These are phyloP conservation scores for Mionectes olivaceus DNA, from an alignment of 2,797 vertebrate genomes.

Conservation along the genomic window DNA sequence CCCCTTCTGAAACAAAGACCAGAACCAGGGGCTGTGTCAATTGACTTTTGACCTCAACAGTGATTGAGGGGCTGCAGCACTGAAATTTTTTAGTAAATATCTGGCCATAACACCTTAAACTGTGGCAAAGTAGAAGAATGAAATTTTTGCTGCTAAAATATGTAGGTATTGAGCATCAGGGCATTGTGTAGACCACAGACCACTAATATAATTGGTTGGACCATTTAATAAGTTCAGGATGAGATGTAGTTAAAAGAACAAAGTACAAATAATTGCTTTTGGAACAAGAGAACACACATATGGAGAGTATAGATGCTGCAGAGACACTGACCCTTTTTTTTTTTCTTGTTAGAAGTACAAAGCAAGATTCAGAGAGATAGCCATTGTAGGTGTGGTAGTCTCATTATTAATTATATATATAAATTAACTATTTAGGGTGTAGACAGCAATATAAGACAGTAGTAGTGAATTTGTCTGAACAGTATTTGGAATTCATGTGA, in stretches of 20 bases:
- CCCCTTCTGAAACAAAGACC: neutral
- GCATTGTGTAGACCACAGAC: neutral
- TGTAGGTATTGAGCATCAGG: neutral
- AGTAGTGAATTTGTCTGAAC: neutral
- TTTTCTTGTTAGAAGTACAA: neutral
- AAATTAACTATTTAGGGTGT: neutral
- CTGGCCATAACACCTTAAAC: neutral
- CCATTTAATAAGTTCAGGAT: neutral
- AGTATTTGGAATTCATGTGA: neutral
- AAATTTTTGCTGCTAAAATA: neutral
- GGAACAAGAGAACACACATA: neutral
- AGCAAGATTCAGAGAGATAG: neutral
- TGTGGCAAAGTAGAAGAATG: neutral
- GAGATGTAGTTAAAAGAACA: neutral
- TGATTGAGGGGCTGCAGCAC: neutral
- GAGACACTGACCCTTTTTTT: neutral
- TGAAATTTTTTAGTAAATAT: neutral
- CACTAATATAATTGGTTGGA: neutral
- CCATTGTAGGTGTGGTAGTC: neutral
- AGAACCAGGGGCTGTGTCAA: neutral
- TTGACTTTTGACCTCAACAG: neutral
- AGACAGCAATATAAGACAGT: neutral
- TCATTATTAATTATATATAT: neutral
- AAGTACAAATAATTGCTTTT: neutral
- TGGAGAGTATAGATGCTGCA: neutral